A percentile compares a stretch with the other conserved stretches of the same genome.
These are phyloP conservation scores for Urosaurus nigricauda DNA, from an alignment of 2,797 vertebrate species.

Conservation along the genomic window DNA sequence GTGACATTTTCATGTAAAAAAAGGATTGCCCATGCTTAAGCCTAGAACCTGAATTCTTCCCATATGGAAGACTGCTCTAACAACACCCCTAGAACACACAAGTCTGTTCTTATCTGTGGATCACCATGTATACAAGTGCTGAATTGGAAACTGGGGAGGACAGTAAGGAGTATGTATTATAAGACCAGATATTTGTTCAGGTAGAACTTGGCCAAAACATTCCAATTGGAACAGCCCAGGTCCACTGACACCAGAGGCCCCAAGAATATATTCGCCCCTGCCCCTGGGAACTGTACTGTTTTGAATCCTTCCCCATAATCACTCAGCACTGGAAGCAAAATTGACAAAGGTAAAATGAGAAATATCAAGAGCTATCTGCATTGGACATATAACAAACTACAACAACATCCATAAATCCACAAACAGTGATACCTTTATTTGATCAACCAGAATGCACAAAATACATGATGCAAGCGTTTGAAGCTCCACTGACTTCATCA, in stretches of 20 bases:
- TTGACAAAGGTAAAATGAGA: background rate
- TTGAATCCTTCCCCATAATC: background rate
- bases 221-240: background rate
- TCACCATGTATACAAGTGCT: background rate
- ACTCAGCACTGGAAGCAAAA: background rate
- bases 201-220: background rate
- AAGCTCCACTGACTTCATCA: too few relatives aligned
- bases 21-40: background rate
- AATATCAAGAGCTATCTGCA: too few relatives aligned
- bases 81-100: background rate
- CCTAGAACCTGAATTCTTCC: background rate
- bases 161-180: background rate
- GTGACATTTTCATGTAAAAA: background rate
- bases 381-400: too few relatives aligned
- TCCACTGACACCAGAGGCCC: too few relatives aligned
- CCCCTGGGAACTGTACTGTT: background rate
- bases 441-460: too few relatives aligned
- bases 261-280: too few relatives aligned
- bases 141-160: background rate
- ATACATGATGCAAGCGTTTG: too few relatives aligned
- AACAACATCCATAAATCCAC: too few relatives aligned
- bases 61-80: background rate
- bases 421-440: too few relatives aligned
- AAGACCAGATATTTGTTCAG: background rate
- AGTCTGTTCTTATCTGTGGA: background rate